Percentiles rank a stretch among this genome's conserved stretches.
phyloP scores from a whole-genome alignment of 2,113 vertebrate species.

The Grammomys dolichurus region DNA sequence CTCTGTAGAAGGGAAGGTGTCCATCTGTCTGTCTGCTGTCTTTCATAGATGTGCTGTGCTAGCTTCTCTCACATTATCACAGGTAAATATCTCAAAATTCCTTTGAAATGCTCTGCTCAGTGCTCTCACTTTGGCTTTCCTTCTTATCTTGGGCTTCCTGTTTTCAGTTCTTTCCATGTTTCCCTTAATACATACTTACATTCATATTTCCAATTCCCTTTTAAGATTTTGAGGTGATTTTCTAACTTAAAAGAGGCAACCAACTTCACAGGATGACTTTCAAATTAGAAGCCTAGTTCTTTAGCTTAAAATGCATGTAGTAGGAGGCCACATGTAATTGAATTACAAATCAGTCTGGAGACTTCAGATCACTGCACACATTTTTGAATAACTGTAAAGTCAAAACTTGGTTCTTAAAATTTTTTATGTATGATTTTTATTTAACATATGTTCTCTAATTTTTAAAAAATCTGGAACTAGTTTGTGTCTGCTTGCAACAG shows the following conservation, averaged over 20 bases:
- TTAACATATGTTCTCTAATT: not conserved
- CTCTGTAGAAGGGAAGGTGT: not conserved
- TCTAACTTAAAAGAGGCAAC: not conserved
- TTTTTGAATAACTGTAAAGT: not conserved
- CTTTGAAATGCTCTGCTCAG: not conserved
- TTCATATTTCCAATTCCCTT: not conserved
- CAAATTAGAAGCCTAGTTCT: not conserved
- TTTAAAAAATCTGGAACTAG: not conserved
- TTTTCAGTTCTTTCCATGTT: constrained; percentile 4
- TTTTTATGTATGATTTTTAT: not conserved
- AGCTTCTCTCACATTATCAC: not conserved
- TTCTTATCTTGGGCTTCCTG: not conserved
- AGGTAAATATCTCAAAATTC: not conserved
- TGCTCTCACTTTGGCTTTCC: too few relatives aligned
- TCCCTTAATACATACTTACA: constrained; percentile 1
- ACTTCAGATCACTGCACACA: not conserved
- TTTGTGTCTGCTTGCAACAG: not conserved
- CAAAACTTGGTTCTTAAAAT: not conserved
- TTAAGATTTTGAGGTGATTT: not conserved
- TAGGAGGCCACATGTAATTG: not conserved
- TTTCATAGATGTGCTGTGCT: not conserved
- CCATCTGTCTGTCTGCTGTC: not conserved
- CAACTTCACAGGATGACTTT: constrained; percentile 6
- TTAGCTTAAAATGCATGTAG: constrained; percentile 1
- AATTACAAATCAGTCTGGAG: not conserved